Percentiles rank a stretch among this genome's conserved stretches.
These are phyloP conservation scores for Teleogryllus occipitalis DNA, from an alignment of 1,140 invertebrate genomes.

Conservation along the genomic window DNA sequence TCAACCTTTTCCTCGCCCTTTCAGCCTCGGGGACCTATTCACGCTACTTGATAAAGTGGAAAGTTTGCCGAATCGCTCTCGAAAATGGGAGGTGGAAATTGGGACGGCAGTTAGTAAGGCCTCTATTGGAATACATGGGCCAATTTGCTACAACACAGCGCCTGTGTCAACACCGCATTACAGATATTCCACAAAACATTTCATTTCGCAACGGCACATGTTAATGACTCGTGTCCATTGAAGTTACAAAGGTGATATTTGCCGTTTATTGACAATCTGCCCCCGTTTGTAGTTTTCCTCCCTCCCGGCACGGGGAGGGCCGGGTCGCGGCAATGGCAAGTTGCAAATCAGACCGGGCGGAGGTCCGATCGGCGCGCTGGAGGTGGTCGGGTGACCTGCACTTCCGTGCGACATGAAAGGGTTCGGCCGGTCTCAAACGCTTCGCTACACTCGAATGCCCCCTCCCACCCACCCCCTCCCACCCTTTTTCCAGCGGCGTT, in stretches of 20 bases:
- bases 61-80: neutral
- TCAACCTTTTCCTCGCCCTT: neutral
- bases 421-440: neutral
- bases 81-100: neutral
- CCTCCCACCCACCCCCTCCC: too few species aligned
- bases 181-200: slow-evolving; percentile 5
- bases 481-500: too few species aligned
- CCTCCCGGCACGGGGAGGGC: too few species aligned
- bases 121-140: neutral
- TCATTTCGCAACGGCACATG: neutral
- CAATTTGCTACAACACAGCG: neutral
- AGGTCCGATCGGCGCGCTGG: too few species aligned
- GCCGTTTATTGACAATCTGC: slow-evolving; percentile 1
- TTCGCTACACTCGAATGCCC: neutral
- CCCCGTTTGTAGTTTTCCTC: neutral
- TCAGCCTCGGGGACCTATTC: neutral
- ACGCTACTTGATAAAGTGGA: neutral
- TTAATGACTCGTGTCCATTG: neutral
- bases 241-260: slow-evolving; percentile 1
- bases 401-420: neutral
- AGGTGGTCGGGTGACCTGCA: neutral
- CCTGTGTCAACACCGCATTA: neutral
- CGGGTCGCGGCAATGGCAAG: neutral
- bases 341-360: neutral
- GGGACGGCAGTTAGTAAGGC: neutral